These are phyloP conservation scores for Chaunax sp. DNA, from an alignment of 2,797 vertebrate species.

Conservation along the genomic window DNA sequence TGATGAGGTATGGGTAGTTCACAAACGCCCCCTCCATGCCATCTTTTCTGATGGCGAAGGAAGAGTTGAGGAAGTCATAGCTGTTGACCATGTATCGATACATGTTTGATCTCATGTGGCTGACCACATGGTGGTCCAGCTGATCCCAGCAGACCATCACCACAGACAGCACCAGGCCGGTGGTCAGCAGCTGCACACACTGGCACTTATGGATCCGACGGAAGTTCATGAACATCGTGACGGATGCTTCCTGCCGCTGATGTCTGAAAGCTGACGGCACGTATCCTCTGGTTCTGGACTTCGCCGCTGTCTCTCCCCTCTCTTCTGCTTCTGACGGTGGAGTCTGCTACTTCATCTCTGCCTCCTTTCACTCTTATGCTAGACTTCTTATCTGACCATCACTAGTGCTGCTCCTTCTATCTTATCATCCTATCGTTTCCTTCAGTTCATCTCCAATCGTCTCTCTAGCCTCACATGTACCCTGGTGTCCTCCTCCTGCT, in stretches of 20 bases:
- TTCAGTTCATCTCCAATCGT: neutral
- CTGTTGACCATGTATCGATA: constrained; percentile 93
- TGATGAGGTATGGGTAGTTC: constrained; percentile 71
- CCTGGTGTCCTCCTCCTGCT: neutral
- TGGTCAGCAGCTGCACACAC: constrained; percentile 85
- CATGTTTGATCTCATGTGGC: constrained; percentile 89
- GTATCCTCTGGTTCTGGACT: neutral
- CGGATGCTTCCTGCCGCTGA: neutral
- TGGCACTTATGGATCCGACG: constrained; percentile 88
- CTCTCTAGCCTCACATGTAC: neutral
- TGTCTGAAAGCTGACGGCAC: neutral
- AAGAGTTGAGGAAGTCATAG: constrained; percentile 90
- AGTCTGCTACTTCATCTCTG: neutral
- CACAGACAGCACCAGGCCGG: constrained; percentile 84
- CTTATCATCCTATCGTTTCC: neutral
- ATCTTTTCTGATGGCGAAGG: constrained; percentile 75
- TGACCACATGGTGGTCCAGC: constrained; percentile 85
- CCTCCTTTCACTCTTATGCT: neutral
- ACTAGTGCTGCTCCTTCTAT: neutral
- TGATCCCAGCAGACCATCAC: constrained; percentile 89
- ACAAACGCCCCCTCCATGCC: constrained; percentile 1
- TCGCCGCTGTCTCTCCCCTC: neutral
- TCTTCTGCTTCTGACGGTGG: neutral
- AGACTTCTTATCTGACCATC: constrained; percentile 2
- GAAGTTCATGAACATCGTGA: constrained; percentile 85